Base-by-base conservation (phyloP, 2,797 vertebrate species). In the Tokudaia muenninki region DNA sequence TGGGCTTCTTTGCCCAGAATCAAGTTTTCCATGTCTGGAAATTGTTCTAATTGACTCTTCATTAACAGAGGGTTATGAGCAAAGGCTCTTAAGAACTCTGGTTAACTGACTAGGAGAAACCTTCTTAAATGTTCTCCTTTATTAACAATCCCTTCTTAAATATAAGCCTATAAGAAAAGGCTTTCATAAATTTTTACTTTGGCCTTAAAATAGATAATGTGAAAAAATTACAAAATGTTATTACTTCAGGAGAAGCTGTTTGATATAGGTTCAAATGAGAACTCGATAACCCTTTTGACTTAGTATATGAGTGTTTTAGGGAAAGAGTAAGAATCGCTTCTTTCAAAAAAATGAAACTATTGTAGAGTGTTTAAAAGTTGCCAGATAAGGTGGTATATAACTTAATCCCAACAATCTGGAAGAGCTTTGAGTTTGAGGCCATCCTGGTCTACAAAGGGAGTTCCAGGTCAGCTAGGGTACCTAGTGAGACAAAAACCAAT, bases 121-220 rank as follows among this genome's bases (percentile, higher is more conserved):
- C 0, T 3, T 52, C 92, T n/a, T 17, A 78, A 50, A 50, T 65
- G 8, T 61, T 77, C 21, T 44, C 12, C 52, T 89, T 31, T 61
- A 89, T 59, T 89, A 75, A 77, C 31, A 59, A 75, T 44, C 44
- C 55, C 26, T 61, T 61, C 6, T 31, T 70, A 65, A 94, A 59
- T 52, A 5, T 24, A 4, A 87, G 2, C 13, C 19, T 91, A 44
- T 41, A 65, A 22, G 26, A 87, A 83, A 82, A 92, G n/a, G 52
- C 3, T 91, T 90, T 67, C 89, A 78, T 84, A 37, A 63, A 9
- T 59, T 90, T 87, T 92, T 83, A 59, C 19, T 95, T 91, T 89
- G 74, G 50, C 2, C 14, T 94, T 96, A 50, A 90, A 83, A 52
- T 26, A 79, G 55, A 63, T 78, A 91, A 87, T 47, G 57, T 59